Evolutionary conservation across 2,797 vertebrate genomes (phyloP), one percentile per base, ranked within the genome.

Genomic region (Yasuhikotakia modesta): DNA sequence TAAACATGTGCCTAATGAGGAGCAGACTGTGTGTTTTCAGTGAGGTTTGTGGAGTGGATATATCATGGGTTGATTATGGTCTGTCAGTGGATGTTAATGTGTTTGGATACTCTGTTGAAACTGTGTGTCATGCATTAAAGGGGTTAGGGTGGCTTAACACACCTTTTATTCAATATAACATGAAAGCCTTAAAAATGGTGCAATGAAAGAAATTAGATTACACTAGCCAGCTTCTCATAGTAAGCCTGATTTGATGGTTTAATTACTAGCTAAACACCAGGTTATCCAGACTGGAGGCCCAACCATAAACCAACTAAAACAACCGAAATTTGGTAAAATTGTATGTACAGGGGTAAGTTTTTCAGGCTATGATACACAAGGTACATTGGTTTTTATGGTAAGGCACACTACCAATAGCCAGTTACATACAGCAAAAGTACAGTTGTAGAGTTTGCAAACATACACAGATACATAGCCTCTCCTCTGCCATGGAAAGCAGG

Each of bases 31-130:
- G 17, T 73, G 39, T 39, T 60, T 13, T 46, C 6, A 35, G 39
- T 61, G 30, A 32, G 27, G 24, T 39, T 39, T 65, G 19, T 24
- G 12, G 12, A 2, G 22, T 22, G 21, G 10, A 45, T 55, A 73
- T 73, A 32, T 68, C 2, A 0, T 35, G 13, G 32, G 19, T 50
- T 39, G 50, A 58, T 70, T 76, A 65, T 65, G 27, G 32, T 24
- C 32, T 46, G 32, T 55, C 57, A 74, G 21, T 63, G 17, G 68
- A 61, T 3, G 39, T 5, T 27, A 6, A 65, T n/a, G 5, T 35
- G 35, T 60, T 76, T 64, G 11, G 17, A 27, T 35, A 57, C 11
- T 45, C 11, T 6, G n/a, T 68, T 74, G 3, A 55, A 70, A 48
- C 58, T 48, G 22, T 39, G 2, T n/a, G 19, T 5, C 3, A 12